Base-by-base conservation (phyloP, 2,888 invertebrate species). In the Morinoia aosen region DNA sequence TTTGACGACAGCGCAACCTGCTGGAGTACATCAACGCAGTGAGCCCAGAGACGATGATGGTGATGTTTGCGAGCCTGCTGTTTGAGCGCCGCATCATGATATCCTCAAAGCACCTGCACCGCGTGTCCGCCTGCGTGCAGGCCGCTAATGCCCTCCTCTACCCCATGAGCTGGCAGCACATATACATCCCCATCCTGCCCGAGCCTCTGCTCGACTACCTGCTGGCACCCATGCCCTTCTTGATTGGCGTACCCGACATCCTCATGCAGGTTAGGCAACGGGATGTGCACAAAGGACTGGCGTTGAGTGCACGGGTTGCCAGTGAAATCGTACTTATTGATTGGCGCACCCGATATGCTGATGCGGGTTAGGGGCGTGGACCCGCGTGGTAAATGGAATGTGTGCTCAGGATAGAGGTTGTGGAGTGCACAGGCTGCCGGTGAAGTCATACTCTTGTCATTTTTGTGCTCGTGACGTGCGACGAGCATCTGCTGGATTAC, bases 141-240 rank as follows among this genome's bases (percentile, higher is more conserved):
- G 99, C 99, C 33, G 99, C 99, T 40, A 99, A 99, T 97, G 98
- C 98, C 96, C 98, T 99, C 94, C 98, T 99, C 91, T 99, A 99
- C 97, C 99, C 99, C 0, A 99, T 99, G 99, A 98, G 98, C 97
- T 99, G 99, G 99, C 99, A 99, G 97, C 99, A 99, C 97, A 99
- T 99, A 97, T 99, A 99, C 97, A 99, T 99, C 97, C 99, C 99
- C 95, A 98, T 99, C 97, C 97, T 99, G 97, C 99, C 99, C 56
- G 98, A 98, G 97, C 98, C 98, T 97, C 98, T 99, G 96, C 98
- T 98, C 97, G 99, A 99, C 97, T 99, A 99, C 97, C 97, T 99
- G 97, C 98, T 98, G 97, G 99, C 99, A 33, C 99, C 99, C 0
- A 99, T 99, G 99, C 99, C 99, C 94, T 99, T 98, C 97, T 98